Evolutionary conservation across 1,140 invertebrate species (phyloP).

Genomic region (Chymomyza costata): DNA sequence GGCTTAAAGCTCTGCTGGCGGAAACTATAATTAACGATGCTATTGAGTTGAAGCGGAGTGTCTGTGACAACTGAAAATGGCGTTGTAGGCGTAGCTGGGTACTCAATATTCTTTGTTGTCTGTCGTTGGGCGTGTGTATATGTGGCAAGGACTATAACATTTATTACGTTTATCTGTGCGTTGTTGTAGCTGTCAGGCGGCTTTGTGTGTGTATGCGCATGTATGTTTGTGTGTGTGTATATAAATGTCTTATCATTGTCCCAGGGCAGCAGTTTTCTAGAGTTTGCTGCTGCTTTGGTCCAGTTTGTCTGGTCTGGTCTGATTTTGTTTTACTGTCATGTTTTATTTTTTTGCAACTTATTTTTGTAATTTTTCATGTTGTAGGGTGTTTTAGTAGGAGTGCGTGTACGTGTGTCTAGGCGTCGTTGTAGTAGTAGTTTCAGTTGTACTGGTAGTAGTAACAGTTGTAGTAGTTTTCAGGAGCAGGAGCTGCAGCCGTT

Average conservation of each 20-base stretch:
- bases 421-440: background rate
- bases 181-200: constrained; percentile 1
- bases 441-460: background rate
- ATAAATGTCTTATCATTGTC: background rate
- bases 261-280: background rate
- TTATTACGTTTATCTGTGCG: constrained; percentile 1
- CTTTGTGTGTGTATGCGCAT: background rate
- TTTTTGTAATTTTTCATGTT: constrained; percentile 25
- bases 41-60: background rate
- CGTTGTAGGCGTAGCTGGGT: no score
- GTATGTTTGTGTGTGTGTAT: no score
- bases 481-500: constrained; percentile 10
- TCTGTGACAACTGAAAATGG: no score
- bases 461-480: constrained; percentile 6
- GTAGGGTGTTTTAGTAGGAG: constrained; percentile 3
- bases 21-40: constrained; percentile 21
- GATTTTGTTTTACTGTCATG: constrained; percentile 41
- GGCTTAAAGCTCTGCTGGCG: constrained; percentile 7
- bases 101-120: no score
- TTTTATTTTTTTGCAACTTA: constrained; percentile 16
- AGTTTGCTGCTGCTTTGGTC: no score
- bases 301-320: constrained; percentile 29
- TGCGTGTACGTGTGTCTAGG: constrained; percentile 3
- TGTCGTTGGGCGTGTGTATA: no score
- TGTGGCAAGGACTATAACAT: background rate